A percentile compares a stretch with the other conserved stretches of the same genome.
Conservation (phyloP, 2,797 vertebrate genomes). For the Adelosebastes latens region DNA sequence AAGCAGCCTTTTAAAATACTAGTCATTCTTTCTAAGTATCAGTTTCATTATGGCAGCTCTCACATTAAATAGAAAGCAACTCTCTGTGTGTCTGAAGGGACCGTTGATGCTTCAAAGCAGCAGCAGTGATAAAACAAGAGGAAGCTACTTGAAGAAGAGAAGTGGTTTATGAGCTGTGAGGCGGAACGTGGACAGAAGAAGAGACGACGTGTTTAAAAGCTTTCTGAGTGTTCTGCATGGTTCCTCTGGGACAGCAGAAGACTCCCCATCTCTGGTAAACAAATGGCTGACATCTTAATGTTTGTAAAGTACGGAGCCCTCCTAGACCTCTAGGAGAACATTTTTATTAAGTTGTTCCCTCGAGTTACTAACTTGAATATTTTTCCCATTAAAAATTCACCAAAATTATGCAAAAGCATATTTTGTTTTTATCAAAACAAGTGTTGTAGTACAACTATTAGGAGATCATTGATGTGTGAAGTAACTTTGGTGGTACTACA, state of each 20-base stretch:
- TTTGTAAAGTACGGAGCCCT: neutral
- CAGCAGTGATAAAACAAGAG: constrained; percentile 49
- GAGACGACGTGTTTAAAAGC: constrained; percentile 55
- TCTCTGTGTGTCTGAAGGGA: neutral
- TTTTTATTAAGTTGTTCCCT: too few species aligned
- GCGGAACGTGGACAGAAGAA: constrained; percentile 61
- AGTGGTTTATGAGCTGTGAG: constrained; percentile 52
- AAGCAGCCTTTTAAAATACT: neutral
- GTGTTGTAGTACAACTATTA: too few species aligned
- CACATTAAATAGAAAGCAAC: neutral
- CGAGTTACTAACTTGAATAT: too few species aligned
- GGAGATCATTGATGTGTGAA: too few species aligned
- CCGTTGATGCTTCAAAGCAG: constrained; percentile 27
- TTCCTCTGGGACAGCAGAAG: constrained; percentile 31
- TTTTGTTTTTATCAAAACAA: too few species aligned
- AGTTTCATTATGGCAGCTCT: neutral
- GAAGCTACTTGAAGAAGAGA: constrained; percentile 37
- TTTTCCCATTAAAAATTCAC: too few species aligned
- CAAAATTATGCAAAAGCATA: too few species aligned
- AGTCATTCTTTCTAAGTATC: neutral
- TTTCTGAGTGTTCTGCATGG: constrained; percentile 37
- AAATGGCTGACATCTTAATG: constrained; percentile 20
- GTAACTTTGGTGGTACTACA: too few species aligned
- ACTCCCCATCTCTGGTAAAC: constrained; percentile 27
- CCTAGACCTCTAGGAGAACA: too few species aligned